Evolutionary conservation across 2,888 invertebrate genomes (phyloP), one percentile per base, ranked within the genome.

Genomic region (Rhingia campestris): DNA sequence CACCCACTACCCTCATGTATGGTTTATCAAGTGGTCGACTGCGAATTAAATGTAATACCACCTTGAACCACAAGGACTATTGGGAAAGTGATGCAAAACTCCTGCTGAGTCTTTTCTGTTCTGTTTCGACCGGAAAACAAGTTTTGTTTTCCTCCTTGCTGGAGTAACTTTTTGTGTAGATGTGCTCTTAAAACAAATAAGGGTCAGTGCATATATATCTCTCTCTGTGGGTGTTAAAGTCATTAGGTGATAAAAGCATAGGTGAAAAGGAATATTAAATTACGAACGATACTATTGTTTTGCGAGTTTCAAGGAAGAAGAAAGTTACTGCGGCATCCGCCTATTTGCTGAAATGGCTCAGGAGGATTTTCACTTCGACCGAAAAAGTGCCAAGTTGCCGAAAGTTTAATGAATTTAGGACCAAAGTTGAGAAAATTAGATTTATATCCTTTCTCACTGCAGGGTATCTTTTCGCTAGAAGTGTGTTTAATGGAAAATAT

Each of bases 251-350:
- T 80, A 80, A 80, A 84, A 84, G 80, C 80, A 75, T 84, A 84
- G 84, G 84, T 84, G 80, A 84, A 84, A 84, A 79, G 75, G 84
- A 84, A 84, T 84, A 84, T 80, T 84, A 84, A 84, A 84, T 80
- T 84, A 84, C 74, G 54, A 80, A 49, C 75, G 49, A 75, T 70
- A 75, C 43, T 49, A 76, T 74, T 79, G 79, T 74, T 67, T 72
- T 66, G 72, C 22, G 6, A 45, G 45, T 47, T 41, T 53, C 59
- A 39, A 41, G 56, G 66, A 64, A 12, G 37, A 30, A 22, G 30
- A 56, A 82, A 79, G 69, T 79, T 77, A 58, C 69, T 67, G 22
- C 22, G 37, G 66, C 22, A 54, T 81, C 54, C 70, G 74, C 49
- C 54, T 69, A 72, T 76, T 70, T 81, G 76, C 66, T 54, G 33